phyloP scores from a whole-genome alignment of 2,888 invertebrate genomes.

The Coelinius sp. region DNA sequence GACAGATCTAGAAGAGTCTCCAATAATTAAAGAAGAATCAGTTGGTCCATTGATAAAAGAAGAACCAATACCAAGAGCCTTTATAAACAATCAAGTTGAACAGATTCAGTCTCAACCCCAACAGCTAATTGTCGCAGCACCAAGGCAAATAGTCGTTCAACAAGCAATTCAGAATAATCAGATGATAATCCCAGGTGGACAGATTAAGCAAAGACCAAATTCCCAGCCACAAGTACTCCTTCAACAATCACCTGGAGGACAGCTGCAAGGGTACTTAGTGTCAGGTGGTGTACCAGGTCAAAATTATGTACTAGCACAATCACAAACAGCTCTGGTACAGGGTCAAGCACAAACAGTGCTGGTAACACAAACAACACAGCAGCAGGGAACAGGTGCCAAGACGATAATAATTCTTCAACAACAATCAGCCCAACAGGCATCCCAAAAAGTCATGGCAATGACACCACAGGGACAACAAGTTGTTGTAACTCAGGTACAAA shows the following conservation, averaged over 20 bases:
- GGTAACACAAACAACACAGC: constrained; percentile 79
- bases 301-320: constrained; percentile 79
- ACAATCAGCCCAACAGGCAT: constrained; percentile 68
- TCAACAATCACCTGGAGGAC: constrained; percentile 69
- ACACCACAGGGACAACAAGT: constrained; percentile 80
- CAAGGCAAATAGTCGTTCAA: constrained; percentile 74
- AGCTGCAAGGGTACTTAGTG: constrained; percentile 74
- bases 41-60: constrained; percentile 49
- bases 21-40: constrained; percentile 54
- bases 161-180: constrained; percentile 65
- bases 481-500: constrained; percentile 76
- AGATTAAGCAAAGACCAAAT: constrained; percentile 59
- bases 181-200: constrained; percentile 60
- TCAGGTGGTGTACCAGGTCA: constrained; percentile 74
- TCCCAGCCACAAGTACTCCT: constrained; percentile 64
- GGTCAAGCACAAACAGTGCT: constrained; percentile 78
- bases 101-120: constrained; percentile 48
- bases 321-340: constrained; percentile 75
- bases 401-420: constrained; percentile 82
- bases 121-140: constrained; percentile 68
- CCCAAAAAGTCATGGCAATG: constrained; percentile 76
- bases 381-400: constrained; percentile 77
- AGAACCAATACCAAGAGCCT: constrained; percentile 51
- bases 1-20: constrained; percentile 72
- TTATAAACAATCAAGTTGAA: constrained; percentile 44